Conservation (phyloP, 2,888 invertebrate genomes). For the Drosophila aldrichi region DNA sequence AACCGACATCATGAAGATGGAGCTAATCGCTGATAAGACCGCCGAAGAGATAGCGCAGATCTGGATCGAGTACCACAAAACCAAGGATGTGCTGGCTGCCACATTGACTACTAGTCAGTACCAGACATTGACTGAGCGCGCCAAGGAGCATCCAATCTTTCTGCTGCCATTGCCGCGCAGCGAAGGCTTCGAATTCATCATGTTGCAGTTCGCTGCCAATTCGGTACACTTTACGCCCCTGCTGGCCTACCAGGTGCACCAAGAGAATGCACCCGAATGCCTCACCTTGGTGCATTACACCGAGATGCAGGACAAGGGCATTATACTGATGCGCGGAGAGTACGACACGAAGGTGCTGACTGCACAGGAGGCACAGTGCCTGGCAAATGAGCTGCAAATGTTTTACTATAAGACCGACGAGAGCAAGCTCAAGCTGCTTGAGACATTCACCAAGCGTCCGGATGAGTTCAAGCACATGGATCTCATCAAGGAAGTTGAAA, state of each 20-base stretch:
- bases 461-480: slow-evolving; percentile 93
- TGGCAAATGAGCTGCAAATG: slow-evolving; percentile 94
- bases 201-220: slow-evolving; percentile 90
- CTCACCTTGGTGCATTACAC: slow-evolving; percentile 92
- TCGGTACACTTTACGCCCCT: slow-evolving; percentile 94
- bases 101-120: slow-evolving; percentile 88
- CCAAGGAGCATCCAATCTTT: slow-evolving; percentile 89
- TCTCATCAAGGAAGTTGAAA: slow-evolving; percentile 91
- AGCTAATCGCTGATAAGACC: slow-evolving; percentile 90
- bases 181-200: slow-evolving; percentile 94
- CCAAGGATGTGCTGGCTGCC: slow-evolving; percentile 91
- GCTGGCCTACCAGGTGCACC: slow-evolving; percentile 93
- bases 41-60: slow-evolving; percentile 90
- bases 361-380: slow-evolving; percentile 92
- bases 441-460: slow-evolving; percentile 90
- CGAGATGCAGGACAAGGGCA: slow-evolving; percentile 90
- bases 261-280: slow-evolving; percentile 95
- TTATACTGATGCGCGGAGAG: slow-evolving; percentile 94
- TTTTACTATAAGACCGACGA: slow-evolving; percentile 91
- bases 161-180: slow-evolving; percentile 92
- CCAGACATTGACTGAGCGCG: slow-evolving; percentile 87
- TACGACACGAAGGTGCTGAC: slow-evolving; percentile 92
- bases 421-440: slow-evolving; percentile 88
- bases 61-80: slow-evolving; percentile 93
- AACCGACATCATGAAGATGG: slow-evolving; percentile 91